Evolutionary conservation across 1,140 invertebrate genomes (phyloP).

Genomic region (Stenopsyche tienmushanensis): DNA sequence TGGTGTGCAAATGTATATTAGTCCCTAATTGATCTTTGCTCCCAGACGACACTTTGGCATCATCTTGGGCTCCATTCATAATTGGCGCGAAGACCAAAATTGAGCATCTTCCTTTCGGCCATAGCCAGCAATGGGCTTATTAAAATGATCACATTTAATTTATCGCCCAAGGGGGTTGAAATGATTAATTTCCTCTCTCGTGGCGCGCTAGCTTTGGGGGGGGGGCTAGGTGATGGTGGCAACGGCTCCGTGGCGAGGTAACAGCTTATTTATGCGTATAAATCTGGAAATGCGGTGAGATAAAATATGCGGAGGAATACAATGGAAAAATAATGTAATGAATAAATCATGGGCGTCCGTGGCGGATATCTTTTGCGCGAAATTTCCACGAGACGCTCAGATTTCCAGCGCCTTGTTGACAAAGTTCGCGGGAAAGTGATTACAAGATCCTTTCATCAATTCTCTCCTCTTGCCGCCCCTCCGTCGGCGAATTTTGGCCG

Average conservation of each 20-base stretch:
- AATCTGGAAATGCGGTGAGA: slow-evolving; percentile 37
- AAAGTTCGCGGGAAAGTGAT: slow-evolving; percentile 37
- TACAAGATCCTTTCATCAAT: slow-evolving; percentile 38
- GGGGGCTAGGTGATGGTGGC: not conserved
- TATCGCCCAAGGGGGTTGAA: slow-evolving; percentile 25
- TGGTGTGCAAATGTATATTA: no score
- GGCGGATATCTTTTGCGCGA: slow-evolving; percentile 26
- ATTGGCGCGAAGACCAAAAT: no score
- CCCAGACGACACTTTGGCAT: no score
- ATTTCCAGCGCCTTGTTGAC: slow-evolving; percentile 31
- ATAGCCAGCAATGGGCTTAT: slow-evolving; percentile 8
- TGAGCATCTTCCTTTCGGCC: no score
- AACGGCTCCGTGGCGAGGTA: not conserved
- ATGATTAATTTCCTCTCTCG: slow-evolving; percentile 34
- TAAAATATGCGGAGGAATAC: slow-evolving; percentile 37
- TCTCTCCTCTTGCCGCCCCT: slow-evolving; percentile 1
- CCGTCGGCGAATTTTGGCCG: not conserved
- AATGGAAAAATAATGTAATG: slow-evolving; percentile 42
- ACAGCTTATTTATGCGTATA: slow-evolving; percentile 41
- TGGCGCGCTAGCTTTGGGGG: not conserved
- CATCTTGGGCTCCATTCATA: no score
- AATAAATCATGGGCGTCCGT: slow-evolving; percentile 38
- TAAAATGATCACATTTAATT: slow-evolving; percentile 38
- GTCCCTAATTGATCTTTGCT: no score
- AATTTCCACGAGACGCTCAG: slow-evolving; percentile 13